These are phyloP conservation scores for Rhogogaster chlorosoma DNA, from an alignment of 2,888 invertebrate genomes.

Conservation along the genomic window DNA sequence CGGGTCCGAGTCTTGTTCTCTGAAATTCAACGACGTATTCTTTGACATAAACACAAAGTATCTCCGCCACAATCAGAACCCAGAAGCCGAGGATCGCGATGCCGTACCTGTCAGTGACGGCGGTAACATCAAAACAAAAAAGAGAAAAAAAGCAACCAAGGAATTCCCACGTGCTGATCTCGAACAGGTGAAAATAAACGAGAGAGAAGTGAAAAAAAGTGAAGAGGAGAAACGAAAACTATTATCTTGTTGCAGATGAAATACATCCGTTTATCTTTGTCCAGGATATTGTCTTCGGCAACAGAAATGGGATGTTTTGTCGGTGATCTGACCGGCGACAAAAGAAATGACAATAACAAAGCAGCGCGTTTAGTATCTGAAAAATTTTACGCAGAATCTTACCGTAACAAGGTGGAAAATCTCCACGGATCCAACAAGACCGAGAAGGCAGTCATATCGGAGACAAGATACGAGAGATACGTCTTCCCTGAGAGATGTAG, in stretches of 20 bases:
- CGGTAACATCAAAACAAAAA: slow-evolving; percentile 58
- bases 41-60: slow-evolving; percentile 79
- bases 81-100: slow-evolving; percentile 2
- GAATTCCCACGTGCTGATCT: slow-evolving; percentile 62
- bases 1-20: slow-evolving; percentile 59
- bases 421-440: slow-evolving; percentile 82
- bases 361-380: slow-evolving; percentile 73
- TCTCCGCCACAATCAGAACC: slow-evolving; percentile 70
- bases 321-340: background rate
- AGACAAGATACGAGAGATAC: slow-evolving; percentile 79
- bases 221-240: slow-evolving; percentile 51
- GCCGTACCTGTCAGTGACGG: slow-evolving; percentile 48
- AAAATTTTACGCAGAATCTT: slow-evolving; percentile 76
- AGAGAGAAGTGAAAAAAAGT: slow-evolving; percentile 51
- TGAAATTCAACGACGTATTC: slow-evolving; percentile 74
- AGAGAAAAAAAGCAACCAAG: slow-evolving; percentile 70
- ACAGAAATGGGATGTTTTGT: slow-evolving; percentile 66
- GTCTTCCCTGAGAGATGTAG: slow-evolving; percentile 84
- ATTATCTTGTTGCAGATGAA: slow-evolving; percentile 65
- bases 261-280: slow-evolving; percentile 67
- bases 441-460: slow-evolving; percentile 78
- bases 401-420: slow-evolving; percentile 65
- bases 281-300: slow-evolving; percentile 62
- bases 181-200: slow-evolving; percentile 62
- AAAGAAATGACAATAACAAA: slow-evolving; percentile 70